Conservation (phyloP, 2,113 vertebrate genomes). For the Tachysurus fulvidraco region DNA sequence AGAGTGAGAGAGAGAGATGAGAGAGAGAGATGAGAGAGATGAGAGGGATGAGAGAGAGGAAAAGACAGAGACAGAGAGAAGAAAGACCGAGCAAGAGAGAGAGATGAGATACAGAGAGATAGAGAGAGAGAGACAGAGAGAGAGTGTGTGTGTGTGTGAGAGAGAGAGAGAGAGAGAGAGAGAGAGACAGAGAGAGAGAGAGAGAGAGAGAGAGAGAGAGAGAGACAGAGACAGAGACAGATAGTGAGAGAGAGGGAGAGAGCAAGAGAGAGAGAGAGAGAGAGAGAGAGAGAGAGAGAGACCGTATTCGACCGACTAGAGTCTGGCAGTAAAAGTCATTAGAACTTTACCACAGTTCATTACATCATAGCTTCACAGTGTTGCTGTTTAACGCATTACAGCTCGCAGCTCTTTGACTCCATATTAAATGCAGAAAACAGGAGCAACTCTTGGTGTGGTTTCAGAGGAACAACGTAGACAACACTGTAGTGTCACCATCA, state of each 20-base stretch:
- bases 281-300: no score
- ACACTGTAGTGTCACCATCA: no score
- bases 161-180: no score
- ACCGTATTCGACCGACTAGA: neutral
- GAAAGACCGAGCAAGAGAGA: no score
- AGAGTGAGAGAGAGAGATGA: no score
- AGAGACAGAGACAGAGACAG: neutral
- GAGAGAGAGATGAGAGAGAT: no score
- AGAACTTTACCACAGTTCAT: neutral
- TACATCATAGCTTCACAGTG: neutral
- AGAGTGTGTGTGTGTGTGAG: neutral
- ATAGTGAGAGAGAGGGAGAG: slow-evolving; percentile 14
- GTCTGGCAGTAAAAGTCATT: neutral
- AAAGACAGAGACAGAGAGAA: slow-evolving; percentile 14
- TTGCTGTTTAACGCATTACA: neutral
- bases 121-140: slow-evolving; percentile 38
- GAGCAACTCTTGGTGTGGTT: no score
- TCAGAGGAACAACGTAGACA: neutral
- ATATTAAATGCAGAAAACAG: neutral
- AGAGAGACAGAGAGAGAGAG: slow-evolving; percentile 38
- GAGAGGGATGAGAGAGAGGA: slow-evolving; percentile 13
- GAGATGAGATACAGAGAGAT: no score
- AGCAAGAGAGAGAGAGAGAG: no score
- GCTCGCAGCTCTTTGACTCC: neutral
- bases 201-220: no score